Evolutionary conservation across 2,113 vertebrate genomes (phyloP).

Genomic region (Siniperca chuatsi): DNA sequence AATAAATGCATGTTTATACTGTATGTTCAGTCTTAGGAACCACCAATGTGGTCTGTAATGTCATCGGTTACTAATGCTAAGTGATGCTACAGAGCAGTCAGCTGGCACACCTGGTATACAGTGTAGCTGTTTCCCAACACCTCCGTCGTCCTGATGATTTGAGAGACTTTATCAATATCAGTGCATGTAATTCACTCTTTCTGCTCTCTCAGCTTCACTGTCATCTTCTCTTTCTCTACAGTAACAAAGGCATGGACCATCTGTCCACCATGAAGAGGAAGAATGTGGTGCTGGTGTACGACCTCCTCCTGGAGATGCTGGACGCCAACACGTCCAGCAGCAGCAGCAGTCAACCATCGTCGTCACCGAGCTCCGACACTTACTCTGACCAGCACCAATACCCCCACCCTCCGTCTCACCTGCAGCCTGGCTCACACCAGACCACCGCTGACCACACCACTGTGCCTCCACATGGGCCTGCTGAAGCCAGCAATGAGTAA

Average conservation of each 20-base stretch:
- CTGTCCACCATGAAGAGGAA: constrained; percentile 97
- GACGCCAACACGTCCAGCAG: constrained; percentile 90
- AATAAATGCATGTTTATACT: no score
- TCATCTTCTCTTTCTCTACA: constrained; percentile 59
- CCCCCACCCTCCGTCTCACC: constrained; percentile 3
- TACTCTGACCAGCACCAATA: constrained; percentile 46
- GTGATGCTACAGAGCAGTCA: no score
- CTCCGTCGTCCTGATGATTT: not conserved
- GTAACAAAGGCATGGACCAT: constrained; percentile 99
- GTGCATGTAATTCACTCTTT: not conserved
- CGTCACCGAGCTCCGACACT: constrained; percentile 42
- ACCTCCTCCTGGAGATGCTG: constrained; percentile 96
- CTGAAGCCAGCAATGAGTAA: constrained; percentile 27
- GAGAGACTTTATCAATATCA: no score
- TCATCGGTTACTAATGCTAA: no score
- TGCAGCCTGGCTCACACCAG: constrained; percentile 5
- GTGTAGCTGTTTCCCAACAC: not conserved
- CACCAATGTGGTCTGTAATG: no score
- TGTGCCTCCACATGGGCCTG: not conserved
- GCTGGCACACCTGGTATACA: no score
- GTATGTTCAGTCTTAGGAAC: no score
- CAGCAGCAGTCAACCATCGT: constrained; percentile 81
- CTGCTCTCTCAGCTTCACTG: not conserved
- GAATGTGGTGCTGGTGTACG: constrained; percentile 94
- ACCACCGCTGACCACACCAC: not conserved